A percentile compares a stretch with the other conserved stretches of the same genome.
Evolutionary conservation across 2,797 vertebrate genomes (phyloP).

Genomic region (Coendou prehensilis): DNA sequence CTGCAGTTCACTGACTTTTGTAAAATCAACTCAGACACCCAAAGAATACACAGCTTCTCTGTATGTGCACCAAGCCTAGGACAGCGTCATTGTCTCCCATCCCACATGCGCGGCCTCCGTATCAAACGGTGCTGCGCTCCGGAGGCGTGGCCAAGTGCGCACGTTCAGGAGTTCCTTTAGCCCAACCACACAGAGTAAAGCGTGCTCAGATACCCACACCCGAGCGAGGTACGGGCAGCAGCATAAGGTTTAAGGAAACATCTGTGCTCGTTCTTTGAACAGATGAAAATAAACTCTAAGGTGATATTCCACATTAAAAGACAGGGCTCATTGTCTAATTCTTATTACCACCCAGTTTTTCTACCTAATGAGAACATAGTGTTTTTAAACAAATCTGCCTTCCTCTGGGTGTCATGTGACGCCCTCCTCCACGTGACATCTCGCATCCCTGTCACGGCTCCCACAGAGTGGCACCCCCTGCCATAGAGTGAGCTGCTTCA

Average conservation of each 20-base stretch:
- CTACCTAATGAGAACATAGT: slow-evolving; percentile 27
- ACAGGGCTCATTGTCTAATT: slow-evolving; percentile 32
- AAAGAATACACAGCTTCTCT: background rate
- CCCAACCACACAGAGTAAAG: slow-evolving; percentile 39
- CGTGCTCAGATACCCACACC: background rate
- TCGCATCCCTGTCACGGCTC: background rate
- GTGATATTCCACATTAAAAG: slow-evolving; percentile 10
- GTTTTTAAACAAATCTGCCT: slow-evolving; percentile 47
- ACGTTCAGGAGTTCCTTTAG: background rate
- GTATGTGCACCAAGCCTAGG: background rate
- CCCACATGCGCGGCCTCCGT: background rate
- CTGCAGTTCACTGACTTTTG: background rate
- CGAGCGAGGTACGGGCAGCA: background rate
- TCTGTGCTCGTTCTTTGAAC: background rate
- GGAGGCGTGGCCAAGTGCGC: background rate
- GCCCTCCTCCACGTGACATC: background rate
- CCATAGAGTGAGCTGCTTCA: background rate
- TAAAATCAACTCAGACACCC: background rate
- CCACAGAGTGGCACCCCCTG: background rate
- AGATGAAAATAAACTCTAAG: slow-evolving; percentile 19
- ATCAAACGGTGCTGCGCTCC: slow-evolving; percentile 19
- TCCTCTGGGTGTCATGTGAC: background rate
- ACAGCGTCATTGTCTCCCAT: background rate
- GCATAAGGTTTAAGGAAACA: slow-evolving; percentile 25
- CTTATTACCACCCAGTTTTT: background rate